Percentiles rank a stretch among this genome's conserved stretches.
These are phyloP conservation scores for Drosophila merina DNA, from an alignment of 2,888 invertebrate genomes.

Conservation along the genomic window DNA sequence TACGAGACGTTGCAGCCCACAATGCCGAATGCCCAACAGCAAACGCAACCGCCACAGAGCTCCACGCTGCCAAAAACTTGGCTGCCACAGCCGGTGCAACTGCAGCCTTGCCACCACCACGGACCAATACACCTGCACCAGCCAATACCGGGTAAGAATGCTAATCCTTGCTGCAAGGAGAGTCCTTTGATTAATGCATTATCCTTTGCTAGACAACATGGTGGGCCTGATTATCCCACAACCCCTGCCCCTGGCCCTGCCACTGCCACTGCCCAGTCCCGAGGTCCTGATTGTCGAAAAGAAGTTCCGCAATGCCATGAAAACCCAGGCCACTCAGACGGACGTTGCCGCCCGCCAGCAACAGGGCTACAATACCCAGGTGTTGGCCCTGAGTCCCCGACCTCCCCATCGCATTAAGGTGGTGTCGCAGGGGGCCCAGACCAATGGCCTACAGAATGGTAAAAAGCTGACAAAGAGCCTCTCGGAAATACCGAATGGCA, in stretches of 20 bases:
- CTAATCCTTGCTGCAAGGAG: not conserved
- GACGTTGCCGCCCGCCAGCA: constrained; percentile 86
- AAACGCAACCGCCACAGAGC: constrained; percentile 48
- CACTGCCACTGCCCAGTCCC: constrained; percentile 78
- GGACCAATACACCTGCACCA: constrained; percentile 79
- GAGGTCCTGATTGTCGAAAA: constrained; percentile 87
- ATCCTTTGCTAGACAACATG: constrained; percentile 54
- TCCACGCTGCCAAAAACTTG: constrained; percentile 66
- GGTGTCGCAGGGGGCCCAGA: constrained; percentile 95
- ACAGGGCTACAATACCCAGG: constrained; percentile 88
- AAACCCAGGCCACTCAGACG: constrained; percentile 97
- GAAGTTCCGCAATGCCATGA: constrained; percentile 92
- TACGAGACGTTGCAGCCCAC: constrained; percentile 75
- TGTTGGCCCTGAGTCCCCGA: constrained; percentile 89
- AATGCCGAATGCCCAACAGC: constrained; percentile 48
- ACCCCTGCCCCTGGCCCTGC: constrained; percentile 56
- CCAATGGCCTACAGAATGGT: constrained; percentile 91
- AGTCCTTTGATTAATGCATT: not conserved
- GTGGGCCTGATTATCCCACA: constrained; percentile 69
- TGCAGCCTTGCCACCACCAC: constrained; percentile 77
- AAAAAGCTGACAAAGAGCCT: constrained; percentile 92
- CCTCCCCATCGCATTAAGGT: constrained; percentile 92
- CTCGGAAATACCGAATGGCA: constrained; percentile 89
- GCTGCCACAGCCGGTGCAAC: constrained; percentile 62
- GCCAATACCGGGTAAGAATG: constrained; percentile 58